Evolutionary conservation across 2,113 vertebrate genomes (phyloP).

Genomic region (Rhynchopsitta pachyrhyncha): DNA sequence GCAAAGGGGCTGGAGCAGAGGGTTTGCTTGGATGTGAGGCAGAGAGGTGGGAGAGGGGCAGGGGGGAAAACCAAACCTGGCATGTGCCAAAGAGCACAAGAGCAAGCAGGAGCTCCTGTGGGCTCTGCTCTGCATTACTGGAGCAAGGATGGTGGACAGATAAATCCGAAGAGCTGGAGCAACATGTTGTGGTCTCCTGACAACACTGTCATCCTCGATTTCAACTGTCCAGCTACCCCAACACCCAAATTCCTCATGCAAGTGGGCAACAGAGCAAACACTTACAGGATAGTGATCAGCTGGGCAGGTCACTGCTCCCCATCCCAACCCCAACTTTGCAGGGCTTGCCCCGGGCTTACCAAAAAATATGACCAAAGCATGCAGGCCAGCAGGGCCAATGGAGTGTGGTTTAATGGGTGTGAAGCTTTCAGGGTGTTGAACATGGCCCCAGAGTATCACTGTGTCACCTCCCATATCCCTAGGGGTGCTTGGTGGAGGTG

Average conservation of each 20-base stretch:
- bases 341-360: background rate
- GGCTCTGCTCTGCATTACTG: background rate
- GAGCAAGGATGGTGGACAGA: background rate
- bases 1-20: accelerated
- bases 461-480: background rate
- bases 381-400: background rate
- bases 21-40: background rate
- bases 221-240: background rate
- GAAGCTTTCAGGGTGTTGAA: background rate
- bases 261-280: background rate
- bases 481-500: accelerated
- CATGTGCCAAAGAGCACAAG: background rate
- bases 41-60: background rate
- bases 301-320: background rate
- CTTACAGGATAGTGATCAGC: background rate
- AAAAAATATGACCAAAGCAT: accelerated
- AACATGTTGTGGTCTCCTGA: background rate
- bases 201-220: background rate
- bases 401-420: background rate
- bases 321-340: accelerated
- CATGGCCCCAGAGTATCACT: accelerated
- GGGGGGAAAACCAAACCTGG: background rate
- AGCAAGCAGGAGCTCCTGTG: background rate
- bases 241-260: background rate
- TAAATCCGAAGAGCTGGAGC: background rate